Percentiles rank a stretch among this genome's conserved stretches.
Conservation (phyloP, 2,797 vertebrate species). For the Malacoraja senta region DNA sequence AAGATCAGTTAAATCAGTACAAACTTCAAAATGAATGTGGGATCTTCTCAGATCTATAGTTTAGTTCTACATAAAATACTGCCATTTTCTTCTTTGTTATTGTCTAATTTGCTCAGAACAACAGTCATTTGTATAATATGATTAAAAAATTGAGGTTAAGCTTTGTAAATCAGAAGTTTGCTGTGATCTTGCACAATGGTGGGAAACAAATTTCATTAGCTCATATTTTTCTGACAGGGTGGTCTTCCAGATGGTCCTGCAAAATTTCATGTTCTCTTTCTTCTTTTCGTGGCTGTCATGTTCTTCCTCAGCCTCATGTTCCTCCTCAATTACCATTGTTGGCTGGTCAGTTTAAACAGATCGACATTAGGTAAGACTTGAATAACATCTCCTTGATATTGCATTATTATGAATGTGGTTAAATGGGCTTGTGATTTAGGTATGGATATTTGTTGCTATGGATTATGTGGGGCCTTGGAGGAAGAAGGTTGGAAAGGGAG, state of each 20-base stretch:
- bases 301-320: constrained; percentile 96
- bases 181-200: not conserved
- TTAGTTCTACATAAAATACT: not conserved
- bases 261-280: constrained; percentile 93
- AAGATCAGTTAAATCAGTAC: not conserved
- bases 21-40: not conserved
- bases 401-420: not conserved
- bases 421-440: not conserved
- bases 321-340: constrained; percentile 93
- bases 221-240: constrained; percentile 55
- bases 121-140: too few relatives aligned
- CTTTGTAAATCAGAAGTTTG: not conserved
- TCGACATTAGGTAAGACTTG: constrained; percentile 82
- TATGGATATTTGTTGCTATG: too few relatives aligned
- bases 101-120: not conserved
- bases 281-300: constrained; percentile 93
- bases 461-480: too few relatives aligned
- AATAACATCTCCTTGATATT: not conserved
- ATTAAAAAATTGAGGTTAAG: not conserved
- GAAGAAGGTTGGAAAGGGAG: too few relatives aligned
- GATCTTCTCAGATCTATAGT: not conserved
- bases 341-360: constrained; percentile 89
- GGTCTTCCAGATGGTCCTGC: constrained; percentile 75
- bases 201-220: not conserved
- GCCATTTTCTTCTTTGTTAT: not conserved